Evolutionary conservation across 2,113 vertebrate genomes (phyloP).

Genomic region (Elaphurus davidianus): DNA sequence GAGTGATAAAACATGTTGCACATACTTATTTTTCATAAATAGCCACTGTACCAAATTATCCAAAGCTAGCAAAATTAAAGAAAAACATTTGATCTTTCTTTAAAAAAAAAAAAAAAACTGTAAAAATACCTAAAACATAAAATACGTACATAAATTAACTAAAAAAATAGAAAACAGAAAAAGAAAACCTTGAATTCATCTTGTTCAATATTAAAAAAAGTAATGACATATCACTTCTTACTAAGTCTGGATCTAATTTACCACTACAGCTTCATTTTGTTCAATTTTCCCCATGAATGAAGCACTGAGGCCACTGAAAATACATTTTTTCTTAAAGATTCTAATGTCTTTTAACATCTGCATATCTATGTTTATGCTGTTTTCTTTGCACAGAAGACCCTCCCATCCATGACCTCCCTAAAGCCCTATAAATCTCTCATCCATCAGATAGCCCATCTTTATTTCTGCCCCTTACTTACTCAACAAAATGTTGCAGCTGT

Average conservation of each 20-base stretch:
- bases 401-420: not conserved
- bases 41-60: not conserved
- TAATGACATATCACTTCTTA: not conserved
- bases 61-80: slow-evolving; percentile 39
- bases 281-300: not conserved
- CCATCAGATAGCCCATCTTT: not conserved
- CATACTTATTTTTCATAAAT: slow-evolving; percentile 8
- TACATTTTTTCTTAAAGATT: not conserved
- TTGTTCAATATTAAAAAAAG: not conserved
- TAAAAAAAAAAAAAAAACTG: not conserved
- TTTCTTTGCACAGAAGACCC: not conserved
- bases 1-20: slow-evolving; percentile 32
- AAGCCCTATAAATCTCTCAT: not conserved
- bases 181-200: not conserved
- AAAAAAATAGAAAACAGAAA: not conserved
- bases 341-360: not conserved
- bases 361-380: not conserved
- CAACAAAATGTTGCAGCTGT: not conserved
- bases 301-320: not conserved
- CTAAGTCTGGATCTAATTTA: slow-evolving; percentile 23
- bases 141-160: not conserved
- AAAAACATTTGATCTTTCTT: not conserved
- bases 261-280: not conserved
- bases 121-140: slow-evolving; percentile 19
- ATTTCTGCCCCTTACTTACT: not conserved